phyloP scores from a whole-genome alignment of 2,888 invertebrate genomes.

The Asteroscopus sphinx region DNA sequence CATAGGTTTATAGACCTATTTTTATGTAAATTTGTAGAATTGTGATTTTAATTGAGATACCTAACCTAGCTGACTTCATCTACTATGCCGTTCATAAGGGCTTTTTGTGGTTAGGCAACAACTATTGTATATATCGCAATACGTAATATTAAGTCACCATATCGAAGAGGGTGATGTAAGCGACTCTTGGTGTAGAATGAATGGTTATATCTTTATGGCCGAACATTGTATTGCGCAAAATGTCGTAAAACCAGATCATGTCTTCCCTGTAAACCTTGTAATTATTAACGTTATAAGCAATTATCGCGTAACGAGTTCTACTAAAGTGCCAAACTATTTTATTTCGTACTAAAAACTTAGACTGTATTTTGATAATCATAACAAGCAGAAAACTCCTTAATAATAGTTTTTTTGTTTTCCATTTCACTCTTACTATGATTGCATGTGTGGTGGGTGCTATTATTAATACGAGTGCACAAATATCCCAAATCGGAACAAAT shows the following conservation, averaged over 20 bases:
- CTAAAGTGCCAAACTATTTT: conserved; percentile 57
- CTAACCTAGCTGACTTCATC: conserved; percentile 55
- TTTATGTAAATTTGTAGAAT: conserved; percentile 78
- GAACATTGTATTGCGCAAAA: conserved; percentile 66
- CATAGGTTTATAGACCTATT: conserved; percentile 74
- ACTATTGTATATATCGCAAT: conserved; percentile 55
- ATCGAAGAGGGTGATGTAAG: conserved; percentile 44
- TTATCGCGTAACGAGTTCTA: conserved; percentile 57
- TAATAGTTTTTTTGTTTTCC: conserved; percentile 8
- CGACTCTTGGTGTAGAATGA: conserved; percentile 47
- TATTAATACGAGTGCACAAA: conserved; percentile 4
- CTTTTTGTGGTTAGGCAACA: conserved; percentile 66
- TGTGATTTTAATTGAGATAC: conserved; percentile 66
- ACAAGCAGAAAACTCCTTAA: conserved; percentile 9
- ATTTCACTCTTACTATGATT: conserved; percentile 8
- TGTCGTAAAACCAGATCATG: conserved; percentile 78
- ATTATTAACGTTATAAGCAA: conserved; percentile 61
- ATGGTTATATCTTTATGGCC: conserved; percentile 59
- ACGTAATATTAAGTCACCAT: conserved; percentile 56
- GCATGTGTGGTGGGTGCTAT: conserved; percentile 1
- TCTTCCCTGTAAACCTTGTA: conserved; percentile 80
- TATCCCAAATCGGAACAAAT: background rate
- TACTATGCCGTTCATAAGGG: conserved; percentile 56
- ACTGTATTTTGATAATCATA: conserved; percentile 33
- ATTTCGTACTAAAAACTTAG: conserved; percentile 34